Base-by-base conservation (phyloP, 1,140 invertebrate genomes). In the Mactra quadrangularis region DNA sequence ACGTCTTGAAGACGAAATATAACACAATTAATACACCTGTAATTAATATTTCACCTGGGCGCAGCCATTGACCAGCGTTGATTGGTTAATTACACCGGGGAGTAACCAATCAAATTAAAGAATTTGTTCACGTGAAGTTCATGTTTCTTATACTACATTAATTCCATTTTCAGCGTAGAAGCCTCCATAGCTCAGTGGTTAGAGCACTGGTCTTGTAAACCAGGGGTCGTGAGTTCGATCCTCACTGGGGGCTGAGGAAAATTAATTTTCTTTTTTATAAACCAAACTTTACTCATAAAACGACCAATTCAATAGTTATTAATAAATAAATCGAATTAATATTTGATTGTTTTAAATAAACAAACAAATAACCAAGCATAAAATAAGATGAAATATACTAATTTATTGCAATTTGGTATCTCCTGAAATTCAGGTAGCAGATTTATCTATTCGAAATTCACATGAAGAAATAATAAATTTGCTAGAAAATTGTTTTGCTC, bases 201-300 rank as follows among this genome's bases (percentile, higher is more conserved):
- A 97, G 96, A 97, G 96, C 96, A 96, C 96, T 96, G 96, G 96
- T 96, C 96, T 97, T 96, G 96, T 97, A 97, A 97, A 96, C 96
- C 96, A 90, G 89, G 87, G 89, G 87, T 90, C 89, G 87, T 85
- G 89, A 90, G 89, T 90, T 90, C 89, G 89, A 90, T 90, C 89
- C 89, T 90, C 89, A 85, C 85, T 90, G 89, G 87, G 38, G 38
- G 38, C 38, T 41, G 38, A 7, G 19, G 4, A 55, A 9, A 13
- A 19, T 19, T 19, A 50, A 50, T 9, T 50, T 50, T 13, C 9
- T 50, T 13, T 19, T 9, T 13, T 50, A 19, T 13, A 9, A 50
- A 9, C 9, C 47, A 50, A 13, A 50, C 47, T 13, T 19, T 13
- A 9, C 9, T 19, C 9, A 9, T 19, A n/a, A n/a, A n/a, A n/a